Evolutionary conservation across 64 coral and sea anemone genomes (phyloP).

Genomic region (Porites australiensis): DNA sequence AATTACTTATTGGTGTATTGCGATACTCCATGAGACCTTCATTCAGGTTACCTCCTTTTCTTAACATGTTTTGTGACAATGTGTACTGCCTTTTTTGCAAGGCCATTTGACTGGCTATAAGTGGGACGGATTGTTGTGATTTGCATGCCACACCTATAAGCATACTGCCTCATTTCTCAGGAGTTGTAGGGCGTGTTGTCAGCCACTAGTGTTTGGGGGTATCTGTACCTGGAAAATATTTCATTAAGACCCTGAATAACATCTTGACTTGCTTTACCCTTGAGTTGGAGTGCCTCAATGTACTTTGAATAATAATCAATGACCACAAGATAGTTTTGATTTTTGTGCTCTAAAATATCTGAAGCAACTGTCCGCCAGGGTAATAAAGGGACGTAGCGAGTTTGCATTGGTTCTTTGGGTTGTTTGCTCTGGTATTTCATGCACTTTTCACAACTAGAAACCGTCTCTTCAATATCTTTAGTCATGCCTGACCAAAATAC

Average conservation of each 20-base stretch:
- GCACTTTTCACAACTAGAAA: neutral
- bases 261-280: neutral
- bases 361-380: constrained; percentile 32
- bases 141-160: neutral
- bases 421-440: constrained; percentile 6
- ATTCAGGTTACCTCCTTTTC: neutral
- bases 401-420: neutral
- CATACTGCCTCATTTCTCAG: no score
- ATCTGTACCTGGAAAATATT: no score
- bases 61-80: neutral
- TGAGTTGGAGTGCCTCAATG: neutral
- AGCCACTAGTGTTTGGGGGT: no score
- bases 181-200: no score
- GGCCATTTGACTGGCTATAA: neutral
- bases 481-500: constrained; percentile 46
- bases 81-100: neutral
- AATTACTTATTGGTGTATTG: constrained; percentile 18
- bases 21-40: neutral
- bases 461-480: neutral
- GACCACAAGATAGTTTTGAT: constrained; percentile 12
- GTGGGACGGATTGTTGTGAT: neutral
- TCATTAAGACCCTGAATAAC: neutral
- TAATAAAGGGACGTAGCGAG: constrained; percentile 5
- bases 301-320: neutral
- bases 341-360: constrained; percentile 28